These are phyloP conservation scores for Amphiprion percula DNA, from an alignment of 2,113 vertebrate species.

Conservation along the genomic window DNA sequence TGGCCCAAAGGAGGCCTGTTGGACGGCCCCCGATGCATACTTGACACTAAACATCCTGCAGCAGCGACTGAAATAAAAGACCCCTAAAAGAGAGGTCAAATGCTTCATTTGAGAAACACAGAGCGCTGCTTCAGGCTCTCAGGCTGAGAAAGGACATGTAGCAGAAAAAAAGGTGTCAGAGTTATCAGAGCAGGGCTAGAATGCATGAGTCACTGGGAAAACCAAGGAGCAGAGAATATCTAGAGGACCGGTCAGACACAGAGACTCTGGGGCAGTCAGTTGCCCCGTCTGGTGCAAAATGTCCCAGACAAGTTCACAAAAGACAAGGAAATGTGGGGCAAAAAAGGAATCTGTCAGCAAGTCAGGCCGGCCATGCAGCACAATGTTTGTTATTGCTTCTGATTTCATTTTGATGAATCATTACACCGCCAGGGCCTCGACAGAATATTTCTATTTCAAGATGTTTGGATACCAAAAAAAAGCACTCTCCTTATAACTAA, in stretches of 20 bases:
- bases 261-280: constrained; percentile 2
- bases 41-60: constrained; percentile 53
- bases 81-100: constrained; percentile 69
- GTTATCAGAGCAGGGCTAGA: constrained; percentile 63
- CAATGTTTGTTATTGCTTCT: constrained; percentile 38
- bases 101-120: constrained; percentile 76
- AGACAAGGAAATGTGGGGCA: constrained; percentile 38
- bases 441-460: constrained; percentile 1
- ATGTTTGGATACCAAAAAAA: constrained; percentile 21
- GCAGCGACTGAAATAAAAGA: constrained; percentile 62
- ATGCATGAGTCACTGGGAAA: constrained; percentile 44
- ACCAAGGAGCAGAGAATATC: neutral
- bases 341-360: constrained; percentile 45
- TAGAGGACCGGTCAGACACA: constrained; percentile 25
- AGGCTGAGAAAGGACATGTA: constrained; percentile 15
- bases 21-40: constrained; percentile 29
- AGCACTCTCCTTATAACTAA: neutral
- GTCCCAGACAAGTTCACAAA: constrained; percentile 50
- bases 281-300: constrained; percentile 46
- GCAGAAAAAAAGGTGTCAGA: constrained; percentile 17
- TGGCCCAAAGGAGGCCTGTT: constrained; percentile 28
- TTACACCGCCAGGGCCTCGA: neutral
- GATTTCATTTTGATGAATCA: constrained; percentile 49
- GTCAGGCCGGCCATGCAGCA: constrained; percentile 1
- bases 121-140: constrained; percentile 46